Conservation (phyloP, 2,113 vertebrate genomes). For the Polypterus bichir region DNA sequence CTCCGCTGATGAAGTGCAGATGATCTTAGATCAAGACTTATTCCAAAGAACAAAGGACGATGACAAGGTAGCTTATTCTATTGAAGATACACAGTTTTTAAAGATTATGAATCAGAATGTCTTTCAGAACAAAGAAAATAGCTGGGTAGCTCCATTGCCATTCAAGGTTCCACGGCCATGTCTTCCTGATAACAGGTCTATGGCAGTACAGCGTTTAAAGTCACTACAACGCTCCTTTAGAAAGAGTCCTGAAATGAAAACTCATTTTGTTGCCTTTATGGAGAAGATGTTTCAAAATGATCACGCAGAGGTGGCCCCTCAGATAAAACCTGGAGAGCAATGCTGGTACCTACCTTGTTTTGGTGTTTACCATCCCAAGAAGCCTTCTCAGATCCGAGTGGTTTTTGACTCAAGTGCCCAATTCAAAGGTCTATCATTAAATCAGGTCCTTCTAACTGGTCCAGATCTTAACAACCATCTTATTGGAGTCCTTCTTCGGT, state of each 20-base stretch:
- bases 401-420: conserved; percentile 15
- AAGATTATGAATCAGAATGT: background rate
- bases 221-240: background rate
- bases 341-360: conserved; percentile 7
- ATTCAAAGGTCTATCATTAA: too few relatives aligned
- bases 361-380: conserved; percentile 3
- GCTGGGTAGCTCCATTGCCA: background rate
- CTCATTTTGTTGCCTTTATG: background rate
- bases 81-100: too few relatives aligned
- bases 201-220: background rate
- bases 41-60: too few relatives aligned
- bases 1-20: too few relatives aligned
- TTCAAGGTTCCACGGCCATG: background rate
- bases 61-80: too few relatives aligned
- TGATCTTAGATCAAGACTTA: too few relatives aligned
- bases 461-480: conserved; percentile 9
- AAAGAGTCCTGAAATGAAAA: background rate
- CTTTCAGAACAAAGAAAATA: background rate
- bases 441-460: background rate
- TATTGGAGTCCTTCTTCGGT: conserved; percentile 4
- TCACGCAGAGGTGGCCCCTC: background rate
- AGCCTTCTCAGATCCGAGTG: conserved; percentile 6
- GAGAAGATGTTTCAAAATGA: background rate
- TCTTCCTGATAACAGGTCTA: background rate
- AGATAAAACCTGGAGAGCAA: background rate